A percentile compares a stretch with the other conserved stretches of the same genome.
phyloP scores from a whole-genome alignment of 1,140 invertebrate species.

The Drosophila sturtevanti region DNA sequence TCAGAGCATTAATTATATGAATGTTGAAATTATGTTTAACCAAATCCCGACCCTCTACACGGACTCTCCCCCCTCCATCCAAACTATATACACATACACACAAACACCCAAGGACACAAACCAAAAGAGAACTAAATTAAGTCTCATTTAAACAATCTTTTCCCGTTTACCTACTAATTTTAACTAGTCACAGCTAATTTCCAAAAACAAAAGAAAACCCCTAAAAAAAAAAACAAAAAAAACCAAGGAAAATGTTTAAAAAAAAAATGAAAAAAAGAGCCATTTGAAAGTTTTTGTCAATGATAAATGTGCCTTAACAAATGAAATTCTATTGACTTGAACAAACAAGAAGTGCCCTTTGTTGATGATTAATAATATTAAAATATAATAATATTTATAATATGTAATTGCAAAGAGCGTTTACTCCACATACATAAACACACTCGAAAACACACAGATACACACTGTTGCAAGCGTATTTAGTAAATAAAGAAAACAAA shows the following conservation, averaged over 20 bases:
- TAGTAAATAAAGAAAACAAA: slow-evolving; percentile 66
- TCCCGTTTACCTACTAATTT: slow-evolving; percentile 78
- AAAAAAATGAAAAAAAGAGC: slow-evolving; percentile 14
- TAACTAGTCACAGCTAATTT: slow-evolving; percentile 81
- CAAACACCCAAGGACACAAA: slow-evolving; percentile 45
- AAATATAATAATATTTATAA: slow-evolving; percentile 54
- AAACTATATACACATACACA: slow-evolving; percentile 21
- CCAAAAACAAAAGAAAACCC: slow-evolving; percentile 52
- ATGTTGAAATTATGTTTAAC: slow-evolving; percentile 79
- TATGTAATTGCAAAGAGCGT: too few relatives aligned
- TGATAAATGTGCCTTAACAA: slow-evolving; percentile 68
- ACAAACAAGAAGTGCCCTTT: slow-evolving; percentile 49
- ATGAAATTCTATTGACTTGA: slow-evolving; percentile 61
- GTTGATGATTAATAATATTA: slow-evolving; percentile 51
- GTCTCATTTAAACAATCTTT: slow-evolving; percentile 41
- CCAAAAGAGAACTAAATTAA: slow-evolving; percentile 51
- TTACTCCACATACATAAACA: too few relatives aligned
- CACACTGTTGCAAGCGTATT: slow-evolving; percentile 76
- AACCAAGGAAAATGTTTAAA: slow-evolving; percentile 2
- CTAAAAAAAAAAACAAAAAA: slow-evolving; percentile 42
- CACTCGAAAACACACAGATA: slow-evolving; percentile 67
- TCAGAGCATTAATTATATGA: slow-evolving; percentile 60
- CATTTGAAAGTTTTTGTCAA: slow-evolving; percentile 26
- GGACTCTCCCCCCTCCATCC: slow-evolving; percentile 10
- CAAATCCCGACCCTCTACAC: slow-evolving; percentile 55